Conservation (phyloP, 2,797 vertebrate species). For the Amphiprion clarkii region DNA sequence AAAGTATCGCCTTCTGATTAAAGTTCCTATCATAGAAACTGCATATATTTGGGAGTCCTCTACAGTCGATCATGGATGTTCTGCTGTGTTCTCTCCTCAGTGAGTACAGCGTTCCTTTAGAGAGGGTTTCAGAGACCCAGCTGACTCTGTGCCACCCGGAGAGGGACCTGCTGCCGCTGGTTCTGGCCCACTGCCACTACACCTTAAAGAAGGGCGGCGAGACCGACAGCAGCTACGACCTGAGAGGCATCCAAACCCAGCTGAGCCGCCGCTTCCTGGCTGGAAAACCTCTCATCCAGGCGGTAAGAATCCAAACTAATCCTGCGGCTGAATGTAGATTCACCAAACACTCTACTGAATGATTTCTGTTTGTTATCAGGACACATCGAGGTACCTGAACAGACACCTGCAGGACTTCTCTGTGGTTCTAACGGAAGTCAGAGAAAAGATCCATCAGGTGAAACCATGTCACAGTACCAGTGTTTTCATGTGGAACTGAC, state of each 20-base stretch:
- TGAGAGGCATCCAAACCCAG: constrained; percentile 75
- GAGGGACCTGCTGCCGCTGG: constrained; percentile 82
- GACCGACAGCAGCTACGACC: constrained; percentile 71
- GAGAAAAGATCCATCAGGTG: constrained; percentile 82
- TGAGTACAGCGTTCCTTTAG: constrained; percentile 75
- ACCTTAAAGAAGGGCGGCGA: constrained; percentile 78
- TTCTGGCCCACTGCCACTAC: constrained; percentile 84
- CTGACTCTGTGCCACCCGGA: constrained; percentile 83
- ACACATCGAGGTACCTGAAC: constrained; percentile 78
- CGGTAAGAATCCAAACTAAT: constrained; percentile 53
- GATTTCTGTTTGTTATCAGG: constrained; percentile 59
- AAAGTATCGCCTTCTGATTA: too few species aligned
- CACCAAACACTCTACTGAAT: neutral
- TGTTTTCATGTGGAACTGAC: constrained; percentile 39
- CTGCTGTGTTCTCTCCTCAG: constrained; percentile 43
- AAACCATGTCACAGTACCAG: neutral
- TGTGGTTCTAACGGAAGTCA: constrained; percentile 77
- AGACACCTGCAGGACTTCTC: constrained; percentile 83
- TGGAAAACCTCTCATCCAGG: constrained; percentile 81
- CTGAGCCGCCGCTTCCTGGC: constrained; percentile 76
- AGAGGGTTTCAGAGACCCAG: constrained; percentile 78
- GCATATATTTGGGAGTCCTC: too few species aligned
- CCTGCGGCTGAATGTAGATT: neutral
- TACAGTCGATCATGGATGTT: neutral
- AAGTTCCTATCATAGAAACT: too few species aligned